Base-by-base conservation (phyloP, 2,888 invertebrate genomes). In the Plemyria rubiginata region DNA sequence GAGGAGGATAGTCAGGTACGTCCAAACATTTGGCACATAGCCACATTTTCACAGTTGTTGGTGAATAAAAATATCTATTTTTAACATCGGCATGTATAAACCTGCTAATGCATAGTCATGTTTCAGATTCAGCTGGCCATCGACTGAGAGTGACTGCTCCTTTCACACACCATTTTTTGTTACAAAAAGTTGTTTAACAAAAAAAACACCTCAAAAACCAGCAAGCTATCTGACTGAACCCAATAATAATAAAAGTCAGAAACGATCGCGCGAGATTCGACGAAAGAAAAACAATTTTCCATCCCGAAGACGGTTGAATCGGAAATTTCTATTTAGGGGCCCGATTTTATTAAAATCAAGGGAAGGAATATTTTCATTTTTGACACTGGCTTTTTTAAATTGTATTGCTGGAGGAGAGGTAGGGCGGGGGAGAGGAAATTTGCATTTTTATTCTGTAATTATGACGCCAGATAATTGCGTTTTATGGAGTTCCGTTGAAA, bases 251-350 rank as follows among this genome's bases (percentile, higher is more conserved):
- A 70, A 66, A 65, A 60, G 60, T 60, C 58, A 54, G 60, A 57
- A 63, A 66, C 61, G 63, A 66, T 66, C 60, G 58, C 28, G 50
- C 48, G n/a, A 60, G 65, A 56, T 57, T 62, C 64, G 57, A 16
- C 29, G 32, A 38, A 66, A 62, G 66, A 67, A 66, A 69, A 68
- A 66, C 65, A 67, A 68, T 66, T 68, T 38, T 69, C 57, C 51
- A 54, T 53, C 54, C 48, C 58, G 36, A 48, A 57, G 63, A 56
- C 53, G 56, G 60, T 53, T 29, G 59, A 62, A 65, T 65, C 69
- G 71, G 69, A 71, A 69, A 71, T 67, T 65, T 71, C 68, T 65
- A 66, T 70, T 68, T 66, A 60, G 74, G 62, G 67, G 65, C 58
- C 53, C 43, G 70, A 61, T 68, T 70, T 63, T 70, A 68, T 68